These are phyloP conservation scores for Chymomyza costata DNA, from an alignment of 1,140 invertebrate species.

Conservation along the genomic window DNA sequence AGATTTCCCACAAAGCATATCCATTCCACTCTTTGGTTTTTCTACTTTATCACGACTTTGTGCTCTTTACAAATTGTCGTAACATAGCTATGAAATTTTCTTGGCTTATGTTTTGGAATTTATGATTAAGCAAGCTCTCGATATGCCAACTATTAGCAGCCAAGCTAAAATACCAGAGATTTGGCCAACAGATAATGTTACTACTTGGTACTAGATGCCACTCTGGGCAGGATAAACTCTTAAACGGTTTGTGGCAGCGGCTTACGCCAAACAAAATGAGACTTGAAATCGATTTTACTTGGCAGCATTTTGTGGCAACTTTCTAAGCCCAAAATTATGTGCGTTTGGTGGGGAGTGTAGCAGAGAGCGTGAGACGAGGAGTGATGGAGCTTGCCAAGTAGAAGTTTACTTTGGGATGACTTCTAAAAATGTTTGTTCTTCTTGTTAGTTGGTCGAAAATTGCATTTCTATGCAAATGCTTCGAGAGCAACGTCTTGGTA, in stretches of 20 bases:
- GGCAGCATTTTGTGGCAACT: constrained; percentile 52
- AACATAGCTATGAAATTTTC: too few species aligned
- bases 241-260: constrained; percentile 40
- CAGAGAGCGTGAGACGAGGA: too few species aligned
- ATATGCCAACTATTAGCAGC: constrained; percentile 34
- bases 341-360: constrained; percentile 31
- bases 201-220: neutral
- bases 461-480: constrained; percentile 69
- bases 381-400: too few species aligned
- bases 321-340: constrained; percentile 66
- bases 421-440: constrained; percentile 13
- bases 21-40: too few species aligned
- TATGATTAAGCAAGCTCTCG: constrained; percentile 66
- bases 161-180: constrained; percentile 10
- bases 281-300: constrained; percentile 52
- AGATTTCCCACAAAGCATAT: too few species aligned
- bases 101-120: constrained; percentile 56
- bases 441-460: constrained; percentile 53
- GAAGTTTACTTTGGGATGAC: constrained; percentile 29
- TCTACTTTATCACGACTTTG: too few species aligned
- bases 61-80: too few species aligned
- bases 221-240: constrained; percentile 44
- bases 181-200: constrained; percentile 1
- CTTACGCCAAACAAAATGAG: constrained; percentile 19
- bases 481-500: too few species aligned